Base-by-base conservation (phyloP, 2,888 invertebrate species). In the Therioaphis trifolii region DNA sequence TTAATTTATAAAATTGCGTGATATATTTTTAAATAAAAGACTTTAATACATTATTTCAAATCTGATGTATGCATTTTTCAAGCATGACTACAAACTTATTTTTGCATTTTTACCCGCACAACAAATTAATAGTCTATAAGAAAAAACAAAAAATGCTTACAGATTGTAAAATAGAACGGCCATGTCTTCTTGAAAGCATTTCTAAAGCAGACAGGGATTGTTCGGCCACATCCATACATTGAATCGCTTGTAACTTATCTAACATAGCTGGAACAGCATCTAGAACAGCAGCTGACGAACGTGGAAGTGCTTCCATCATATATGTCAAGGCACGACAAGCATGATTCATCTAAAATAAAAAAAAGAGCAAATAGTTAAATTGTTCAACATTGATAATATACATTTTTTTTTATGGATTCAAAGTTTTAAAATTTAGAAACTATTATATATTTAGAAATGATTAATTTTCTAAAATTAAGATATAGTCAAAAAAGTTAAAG, bases 161-260 rank as follows among this genome's bases (percentile, higher is more conserved):
- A 86, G 97, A 96, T 89, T 96, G 95, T 85, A 99, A 90, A 86
- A 99, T 99, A 63, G 97, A 93, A 90, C 99, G 99, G 87, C 97
- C 96, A 90, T 99, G 99, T 85, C 98, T 91, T 18, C 97, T 92
- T 0, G 98, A 99, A 76, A 99, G 91, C 94, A 98, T 98, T 88
- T 99, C 99, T 63, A 99, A 91, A 3, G 99, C 99, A 7, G 98
- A 97, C 85, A 99, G 91, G 86, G 97, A 96, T 90, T 99, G 99
- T 89, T 99, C 99, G 4, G 99, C 99, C 27, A 99, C 99, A 90
- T 99, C 99, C 96, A 99, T 99, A 89, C 99, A 99, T 87, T 98
- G 98, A 87, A 99, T 99, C 35, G 96, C 95, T 90, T 98, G 97
- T 84, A 99, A 91, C 90, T 97, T 99, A 89, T 98, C 97, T 84